These are phyloP conservation scores for Diploptera punctata DNA, from an alignment of 2,888 invertebrate species.

Conservation along the genomic window DNA sequence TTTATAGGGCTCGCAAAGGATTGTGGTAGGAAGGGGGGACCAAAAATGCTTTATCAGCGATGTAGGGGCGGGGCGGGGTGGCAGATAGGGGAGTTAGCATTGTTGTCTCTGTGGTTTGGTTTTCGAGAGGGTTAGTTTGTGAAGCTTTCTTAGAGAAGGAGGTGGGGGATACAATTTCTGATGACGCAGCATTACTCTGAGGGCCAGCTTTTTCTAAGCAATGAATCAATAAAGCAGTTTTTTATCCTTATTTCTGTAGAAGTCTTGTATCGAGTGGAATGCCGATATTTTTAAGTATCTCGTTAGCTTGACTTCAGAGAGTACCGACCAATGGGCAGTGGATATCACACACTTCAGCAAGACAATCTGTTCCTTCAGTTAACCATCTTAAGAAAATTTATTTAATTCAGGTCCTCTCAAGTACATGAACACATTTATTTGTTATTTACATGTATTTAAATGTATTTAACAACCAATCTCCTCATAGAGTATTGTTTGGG, in stretches of 20 bases:
- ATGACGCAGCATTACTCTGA: slow-evolving; percentile 16
- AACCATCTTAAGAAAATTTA: too few relatives aligned
- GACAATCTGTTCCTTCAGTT: slow-evolving; percentile 8
- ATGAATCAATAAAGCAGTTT: slow-evolving; percentile 15
- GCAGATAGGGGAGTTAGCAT: not conserved
- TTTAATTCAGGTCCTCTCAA: too few relatives aligned
- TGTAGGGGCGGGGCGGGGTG: not conserved
- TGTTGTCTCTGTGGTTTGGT: slow-evolving; percentile 34
- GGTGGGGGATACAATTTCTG: slow-evolving; percentile 1
- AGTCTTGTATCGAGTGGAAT: not conserved
- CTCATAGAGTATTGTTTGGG: too few relatives aligned
- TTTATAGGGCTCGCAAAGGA: slow-evolving; percentile 18
- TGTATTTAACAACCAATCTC: too few relatives aligned
- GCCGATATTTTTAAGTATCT: slow-evolving; percentile 16
- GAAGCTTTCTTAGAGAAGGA: not conserved
- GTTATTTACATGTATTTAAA: too few relatives aligned
- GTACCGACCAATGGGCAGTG: not conserved
- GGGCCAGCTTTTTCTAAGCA: slow-evolving; percentile 12
- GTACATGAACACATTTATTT: too few relatives aligned
- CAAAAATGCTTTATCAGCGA: slow-evolving; percentile 27
- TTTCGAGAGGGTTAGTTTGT: slow-evolving; percentile 37
- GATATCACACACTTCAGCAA: not conserved
- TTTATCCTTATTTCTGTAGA: not conserved
- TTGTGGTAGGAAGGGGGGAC: slow-evolving; percentile 3
- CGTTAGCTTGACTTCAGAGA: slow-evolving; percentile 9